Base-by-base conservation (phyloP, 2,888 invertebrate species). In the Drosophila mercatorum region DNA sequence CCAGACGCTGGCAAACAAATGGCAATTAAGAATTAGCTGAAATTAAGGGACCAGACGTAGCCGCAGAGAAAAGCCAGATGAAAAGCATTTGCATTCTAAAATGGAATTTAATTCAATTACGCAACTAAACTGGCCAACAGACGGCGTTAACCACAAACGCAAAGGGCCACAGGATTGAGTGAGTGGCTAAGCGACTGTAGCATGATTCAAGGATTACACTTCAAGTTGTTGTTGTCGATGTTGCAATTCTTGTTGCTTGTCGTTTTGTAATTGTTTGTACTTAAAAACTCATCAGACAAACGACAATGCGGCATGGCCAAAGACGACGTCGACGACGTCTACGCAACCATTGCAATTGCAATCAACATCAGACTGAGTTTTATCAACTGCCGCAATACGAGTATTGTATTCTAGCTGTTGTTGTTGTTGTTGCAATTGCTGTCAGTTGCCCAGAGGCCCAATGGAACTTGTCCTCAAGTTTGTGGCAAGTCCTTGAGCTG, bases 251-350 rank as follows among this genome's bases (percentile, higher is more conserved):
- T 61, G 68, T 72, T 76, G 81, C 67, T 82, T 85, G 77, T 83
- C 70, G 60, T 78, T 78, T 87, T 80, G 88, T 84, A 87, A 85
- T 89, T 86, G 90, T 85, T 81, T 73, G 89, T 85, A 82, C 86
- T 86, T 86, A 86, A 86, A 89, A 86, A 82, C 86, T 86, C 86
- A 86, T 86, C 86, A 86, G 81, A 87, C 87, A 72, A 83, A 87
- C 81, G 77, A 86, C 87, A 87, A 86, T 86, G 86, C 72, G 72
- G 57, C 75, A 49, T 41, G 43, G 41, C 43, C 70, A 44, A 59
- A 56, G 75, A 64, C 66, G 49, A 44, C 14, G 75, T 59, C 64
- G 43, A 55, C 49, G 11, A 38, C 31, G 10, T 28, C 28, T 3
- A 22, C 34, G 43, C 36, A 49, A 56, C 38, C 62, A 70, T 34